Conservation (phyloP, 2,113 vertebrate genomes). For the Lophius piscatorius region DNA sequence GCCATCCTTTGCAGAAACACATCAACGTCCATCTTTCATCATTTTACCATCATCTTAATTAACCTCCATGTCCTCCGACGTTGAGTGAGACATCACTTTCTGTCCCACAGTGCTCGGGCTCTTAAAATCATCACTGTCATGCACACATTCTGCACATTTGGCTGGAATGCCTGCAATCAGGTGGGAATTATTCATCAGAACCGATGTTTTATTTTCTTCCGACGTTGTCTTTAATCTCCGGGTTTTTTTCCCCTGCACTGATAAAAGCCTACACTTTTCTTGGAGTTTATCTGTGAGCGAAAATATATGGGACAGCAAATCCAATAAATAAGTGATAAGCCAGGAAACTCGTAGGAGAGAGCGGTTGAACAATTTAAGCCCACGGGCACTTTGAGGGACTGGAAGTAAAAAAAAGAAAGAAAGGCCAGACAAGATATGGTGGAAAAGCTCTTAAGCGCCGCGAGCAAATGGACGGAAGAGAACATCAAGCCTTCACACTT, state of each 20-base stretch:
- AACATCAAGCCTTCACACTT: constrained; percentile 58
- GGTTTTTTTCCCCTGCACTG: constrained; percentile 41
- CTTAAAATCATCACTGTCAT: constrained; percentile 16
- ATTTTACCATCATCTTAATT: constrained; percentile 6
- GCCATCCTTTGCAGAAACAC: background rate
- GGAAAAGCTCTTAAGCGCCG: constrained; percentile 55
- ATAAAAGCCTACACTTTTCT: constrained; percentile 62
- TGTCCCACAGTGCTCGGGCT: constrained; percentile 4
- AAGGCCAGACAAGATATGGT: constrained; percentile 60
- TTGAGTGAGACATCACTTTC: constrained; percentile 3
- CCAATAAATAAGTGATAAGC: constrained; percentile 79
- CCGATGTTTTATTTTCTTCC: constrained; percentile 62
- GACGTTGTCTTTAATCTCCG: constrained; percentile 48
- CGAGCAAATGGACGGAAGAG: constrained; percentile 64
- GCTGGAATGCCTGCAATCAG: constrained; percentile 36
- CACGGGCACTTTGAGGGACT: constrained; percentile 61
- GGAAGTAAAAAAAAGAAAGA: constrained; percentile 26
- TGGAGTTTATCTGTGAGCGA: constrained; percentile 68
- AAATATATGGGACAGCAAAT: constrained; percentile 73
- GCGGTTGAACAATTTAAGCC: constrained; percentile 75
- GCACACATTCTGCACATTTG: constrained; percentile 13
- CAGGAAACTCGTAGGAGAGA: constrained; percentile 62
- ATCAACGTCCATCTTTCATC: background rate
- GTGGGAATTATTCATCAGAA: constrained; percentile 61
- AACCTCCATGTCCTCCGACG: background rate